Percentiles rank a stretch among this genome's conserved stretches.
Conservation (phyloP, 2,113 vertebrate species). For the Zeus faber region DNA sequence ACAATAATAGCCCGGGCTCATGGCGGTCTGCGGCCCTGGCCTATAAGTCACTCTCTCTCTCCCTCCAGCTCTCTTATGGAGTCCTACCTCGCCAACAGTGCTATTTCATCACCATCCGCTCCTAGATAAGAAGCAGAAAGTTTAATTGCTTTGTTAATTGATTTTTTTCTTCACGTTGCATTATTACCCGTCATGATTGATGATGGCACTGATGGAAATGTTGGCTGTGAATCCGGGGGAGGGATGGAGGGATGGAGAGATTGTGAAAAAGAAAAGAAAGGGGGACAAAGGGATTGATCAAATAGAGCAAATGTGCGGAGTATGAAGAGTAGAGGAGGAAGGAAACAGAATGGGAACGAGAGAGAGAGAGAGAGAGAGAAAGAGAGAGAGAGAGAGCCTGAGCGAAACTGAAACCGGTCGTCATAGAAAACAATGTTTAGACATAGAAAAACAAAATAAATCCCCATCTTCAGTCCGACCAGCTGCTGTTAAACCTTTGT, state of each 20-base stretch:
- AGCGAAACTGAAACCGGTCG: no score
- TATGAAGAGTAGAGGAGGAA: constrained; percentile 1
- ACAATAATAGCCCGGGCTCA: constrained; percentile 63
- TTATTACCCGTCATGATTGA: constrained; percentile 89
- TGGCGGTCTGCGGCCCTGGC: constrained; percentile 77
- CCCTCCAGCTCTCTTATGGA: constrained; percentile 77
- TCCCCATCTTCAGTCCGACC: no score
- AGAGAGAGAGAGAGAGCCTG: no score
- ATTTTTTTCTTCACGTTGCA: constrained; percentile 78
- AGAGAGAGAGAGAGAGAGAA: no score
- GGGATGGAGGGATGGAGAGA: not conserved
- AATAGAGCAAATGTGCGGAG: constrained; percentile 14
- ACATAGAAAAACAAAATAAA: no score
- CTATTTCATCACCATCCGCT: constrained; percentile 89
- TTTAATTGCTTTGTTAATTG: no score
- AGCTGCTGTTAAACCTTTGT: no score
- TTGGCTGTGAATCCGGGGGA: constrained; percentile 20
- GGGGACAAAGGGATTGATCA: no score
- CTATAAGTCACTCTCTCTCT: constrained; percentile 87
- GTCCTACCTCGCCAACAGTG: constrained; percentile 71
- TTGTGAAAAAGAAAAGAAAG: not conserved
- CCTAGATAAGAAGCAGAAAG: constrained; percentile 89
- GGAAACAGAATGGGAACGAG: no score
- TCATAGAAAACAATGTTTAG: no score
- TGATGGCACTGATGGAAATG: constrained; percentile 73